Conservation (phyloP, 92 coral and sea anemone genomes). For the Epizoanthus ramosus region DNA sequence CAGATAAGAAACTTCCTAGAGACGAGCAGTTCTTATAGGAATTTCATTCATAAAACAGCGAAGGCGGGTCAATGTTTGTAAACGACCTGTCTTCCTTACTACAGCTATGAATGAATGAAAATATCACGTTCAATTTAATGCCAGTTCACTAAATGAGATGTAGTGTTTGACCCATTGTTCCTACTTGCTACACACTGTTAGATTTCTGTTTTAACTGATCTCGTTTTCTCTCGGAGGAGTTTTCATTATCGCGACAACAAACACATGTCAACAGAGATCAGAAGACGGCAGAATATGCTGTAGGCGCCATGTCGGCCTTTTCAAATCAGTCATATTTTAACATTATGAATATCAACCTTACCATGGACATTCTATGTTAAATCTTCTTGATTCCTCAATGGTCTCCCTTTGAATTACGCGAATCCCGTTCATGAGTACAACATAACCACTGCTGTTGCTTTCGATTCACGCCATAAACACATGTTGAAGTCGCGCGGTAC, state of each 20-base stretch:
- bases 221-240: background rate
- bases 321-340: background rate
- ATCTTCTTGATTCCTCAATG: background rate
- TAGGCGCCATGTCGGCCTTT: background rate
- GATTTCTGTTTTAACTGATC: background rate
- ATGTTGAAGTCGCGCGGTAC: conserved; percentile 29
- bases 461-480: conserved; percentile 7
- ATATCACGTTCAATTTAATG: background rate
- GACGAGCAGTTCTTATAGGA: conserved; percentile 46
- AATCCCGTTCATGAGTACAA: background rate
- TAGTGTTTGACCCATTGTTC: background rate
- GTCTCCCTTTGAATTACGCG: background rate
- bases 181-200: background rate
- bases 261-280: conserved; percentile 10
- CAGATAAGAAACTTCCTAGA: background rate
- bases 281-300: background rate
- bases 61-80: conserved; percentile 65
- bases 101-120: conserved; percentile 21
- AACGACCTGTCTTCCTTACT: conserved; percentile 36
- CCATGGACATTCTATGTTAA: conserved; percentile 37
- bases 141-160: background rate
- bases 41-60: conserved; percentile 67
- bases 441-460: conserved; percentile 1
- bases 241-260: conserved; percentile 2
- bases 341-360: conserved; percentile 1